A percentile compares a stretch with the other conserved stretches of the same genome.
These are phyloP conservation scores for Paraplagusia blochii DNA, from an alignment of 2,113 vertebrate genomes.

Conservation along the genomic window DNA sequence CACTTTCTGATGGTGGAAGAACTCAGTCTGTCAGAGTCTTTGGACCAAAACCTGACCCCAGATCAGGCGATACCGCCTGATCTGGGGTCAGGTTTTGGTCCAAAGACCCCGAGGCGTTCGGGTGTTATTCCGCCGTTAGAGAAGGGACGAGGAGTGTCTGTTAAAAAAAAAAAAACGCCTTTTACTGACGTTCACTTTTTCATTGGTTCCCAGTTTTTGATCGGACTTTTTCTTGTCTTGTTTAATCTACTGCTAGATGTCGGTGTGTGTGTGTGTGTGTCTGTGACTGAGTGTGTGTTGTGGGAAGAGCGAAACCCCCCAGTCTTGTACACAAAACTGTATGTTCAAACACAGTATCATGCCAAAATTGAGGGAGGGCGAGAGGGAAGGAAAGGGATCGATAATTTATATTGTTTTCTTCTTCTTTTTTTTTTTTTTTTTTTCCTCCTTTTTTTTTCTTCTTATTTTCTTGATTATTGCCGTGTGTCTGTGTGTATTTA, in stretches of 20 bases:
- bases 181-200: constrained; percentile 41
- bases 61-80: constrained; percentile 25
- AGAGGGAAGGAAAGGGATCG: constrained; percentile 71
- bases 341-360: constrained; percentile 62
- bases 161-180: constrained; percentile 54
- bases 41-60: constrained; percentile 17
- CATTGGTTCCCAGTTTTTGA: constrained; percentile 37
- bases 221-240: constrained; percentile 18
- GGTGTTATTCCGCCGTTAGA: constrained; percentile 38
- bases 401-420: constrained; percentile 22
- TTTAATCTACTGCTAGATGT: constrained; percentile 34
- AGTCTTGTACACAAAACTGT: constrained; percentile 21
- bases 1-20: constrained; percentile 39
- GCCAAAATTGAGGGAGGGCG: constrained; percentile 70
- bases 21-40: constrained; percentile 31
- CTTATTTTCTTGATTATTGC: too few relatives aligned
- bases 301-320: constrained; percentile 17
- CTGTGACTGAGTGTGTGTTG: constrained; percentile 16
- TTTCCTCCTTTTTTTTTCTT: constrained; percentile 20
- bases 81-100: too few relatives aligned
- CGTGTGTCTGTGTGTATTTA: constrained; percentile 54
- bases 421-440: constrained; percentile 16
- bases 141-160: constrained; percentile 56
- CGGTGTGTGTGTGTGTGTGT: constrained; percentile 21
- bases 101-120: too few relatives aligned